Base-by-base conservation (phyloP, 23 tunicate genomes). In the Ciona savignyi region DNA sequence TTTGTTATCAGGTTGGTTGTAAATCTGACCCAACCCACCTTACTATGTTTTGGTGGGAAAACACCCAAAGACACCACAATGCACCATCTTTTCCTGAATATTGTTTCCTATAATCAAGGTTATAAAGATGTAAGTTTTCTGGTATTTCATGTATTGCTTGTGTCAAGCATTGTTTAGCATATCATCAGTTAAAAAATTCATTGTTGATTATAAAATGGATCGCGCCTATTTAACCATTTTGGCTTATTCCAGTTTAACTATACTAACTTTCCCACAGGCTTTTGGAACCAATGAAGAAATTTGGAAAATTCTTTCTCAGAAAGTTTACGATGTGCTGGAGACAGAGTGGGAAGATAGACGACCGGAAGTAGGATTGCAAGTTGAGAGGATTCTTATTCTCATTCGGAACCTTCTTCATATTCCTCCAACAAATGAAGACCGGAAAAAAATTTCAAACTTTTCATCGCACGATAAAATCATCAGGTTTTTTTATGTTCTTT, bases 101-200 rank as follows among this genome's bases (percentile, higher is more conserved):
- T 91, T 11, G 27, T 91, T 2, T 70, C 86, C 15, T 71, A 84
- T 49, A 91, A 85, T 76, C 91, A 84, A 75, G 73, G 74, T 32
- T 91, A 91, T 51, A 91, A 91, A 71, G 90, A 91, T 83, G 97
- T 83, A 30, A 42, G 15, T n/a, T n/a, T n/a, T n/a, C n/a, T n/a
- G n/a, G n/a, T n/a, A n/a, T n/a, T n/a, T n/a, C n/a, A n/a, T n/a
- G n/a, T n/a, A n/a, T n/a, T n/a, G n/a, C n/a, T n/a, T n/a, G n/a
- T n/a, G n/a, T n/a, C n/a, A n/a, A n/a, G n/a, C n/a, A 49, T 49
- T 49, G 15, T 49, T 49, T 49, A 49, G n/a, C n/a, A n/a, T n/a
- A n/a, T n/a, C n/a, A n/a, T n/a, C n/a, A n/a, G n/a, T n/a, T n/a
- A n/a, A n/a, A n/a, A n/a, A n/a, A n/a, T n/a, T n/a, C n/a, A n/a